Conservation (phyloP, 2,797 vertebrate species). For the Trachurus trachurus region DNA sequence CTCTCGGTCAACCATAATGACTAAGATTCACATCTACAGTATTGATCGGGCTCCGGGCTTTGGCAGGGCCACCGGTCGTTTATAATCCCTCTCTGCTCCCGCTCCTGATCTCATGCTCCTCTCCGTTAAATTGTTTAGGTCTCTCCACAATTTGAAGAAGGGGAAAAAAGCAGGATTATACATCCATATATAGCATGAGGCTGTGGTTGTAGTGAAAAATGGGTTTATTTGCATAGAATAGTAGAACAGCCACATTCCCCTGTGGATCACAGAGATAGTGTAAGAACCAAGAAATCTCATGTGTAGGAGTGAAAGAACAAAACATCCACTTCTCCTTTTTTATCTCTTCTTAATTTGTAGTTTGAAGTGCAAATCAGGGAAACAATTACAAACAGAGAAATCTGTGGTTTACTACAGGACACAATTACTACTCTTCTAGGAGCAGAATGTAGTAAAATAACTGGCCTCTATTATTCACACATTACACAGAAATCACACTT, state of each 20-base stretch:
- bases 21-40: constrained; percentile 71
- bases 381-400: not conserved
- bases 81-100: constrained; percentile 60
- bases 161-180: constrained; percentile 13
- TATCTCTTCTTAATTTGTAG: constrained; percentile 24
- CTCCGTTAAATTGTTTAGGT: constrained; percentile 40
- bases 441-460: not conserved
- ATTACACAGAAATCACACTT: constrained; percentile 12
- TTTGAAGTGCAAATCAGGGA: constrained; percentile 42
- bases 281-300: not conserved
- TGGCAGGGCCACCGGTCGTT: constrained; percentile 61
- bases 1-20: constrained; percentile 70
- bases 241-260: not conserved
- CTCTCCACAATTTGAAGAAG: constrained; percentile 12
- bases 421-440: not conserved
- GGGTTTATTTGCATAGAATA: constrained; percentile 32
- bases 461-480: not conserved
- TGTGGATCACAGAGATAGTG: not conserved
- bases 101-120: constrained; percentile 34
- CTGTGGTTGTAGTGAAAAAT: constrained; percentile 22
- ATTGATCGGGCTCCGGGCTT: constrained; percentile 70
- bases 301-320: constrained; percentile 29
- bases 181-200: constrained; percentile 14
- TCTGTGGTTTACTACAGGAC: not conserved
- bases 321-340: constrained; percentile 33